Evolutionary conservation across 2,797 vertebrate species (phyloP).

Genomic region (Microcaecilia unicolor): DNA sequence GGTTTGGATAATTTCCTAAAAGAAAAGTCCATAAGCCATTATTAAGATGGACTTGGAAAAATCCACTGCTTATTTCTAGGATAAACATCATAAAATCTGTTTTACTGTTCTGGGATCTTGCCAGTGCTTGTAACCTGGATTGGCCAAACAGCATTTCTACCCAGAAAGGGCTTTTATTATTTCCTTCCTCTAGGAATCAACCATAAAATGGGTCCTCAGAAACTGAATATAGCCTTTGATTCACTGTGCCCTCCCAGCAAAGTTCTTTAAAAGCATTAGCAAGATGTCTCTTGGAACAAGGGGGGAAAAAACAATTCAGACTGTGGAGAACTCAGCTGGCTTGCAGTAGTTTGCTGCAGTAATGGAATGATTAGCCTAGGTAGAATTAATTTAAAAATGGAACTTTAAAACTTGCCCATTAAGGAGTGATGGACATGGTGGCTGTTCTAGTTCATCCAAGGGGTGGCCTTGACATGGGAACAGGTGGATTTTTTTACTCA

Average conservation of each 20-base stretch:
- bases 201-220: not conserved
- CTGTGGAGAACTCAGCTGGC: constrained; percentile 2
- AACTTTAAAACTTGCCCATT: constrained; percentile 7
- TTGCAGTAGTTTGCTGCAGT: not conserved
- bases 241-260: fast-evolving
- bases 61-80: too few species aligned
- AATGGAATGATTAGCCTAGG: not conserved
- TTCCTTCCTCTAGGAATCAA: constrained; percentile 1
- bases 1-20: too few species aligned
- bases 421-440: not conserved
- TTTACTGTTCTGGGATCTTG: too few species aligned
- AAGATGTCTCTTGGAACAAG: fast-evolving
- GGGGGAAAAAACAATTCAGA: not conserved
- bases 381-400: not conserved
- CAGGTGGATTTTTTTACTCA: constrained; percentile 19
- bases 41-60: too few species aligned
- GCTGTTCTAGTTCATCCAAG: not conserved
- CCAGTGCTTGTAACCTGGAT: too few species aligned
- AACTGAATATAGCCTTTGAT: constrained; percentile 34
- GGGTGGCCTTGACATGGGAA: not conserved
- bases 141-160: too few species aligned
- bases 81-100: too few species aligned
- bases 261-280: not conserved
- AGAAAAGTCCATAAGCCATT: too few species aligned
- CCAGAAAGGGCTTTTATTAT: too few species aligned